Evolutionary conservation across 2,888 invertebrate species (phyloP).

Genomic region (Alloscopus bannaensis): DNA sequence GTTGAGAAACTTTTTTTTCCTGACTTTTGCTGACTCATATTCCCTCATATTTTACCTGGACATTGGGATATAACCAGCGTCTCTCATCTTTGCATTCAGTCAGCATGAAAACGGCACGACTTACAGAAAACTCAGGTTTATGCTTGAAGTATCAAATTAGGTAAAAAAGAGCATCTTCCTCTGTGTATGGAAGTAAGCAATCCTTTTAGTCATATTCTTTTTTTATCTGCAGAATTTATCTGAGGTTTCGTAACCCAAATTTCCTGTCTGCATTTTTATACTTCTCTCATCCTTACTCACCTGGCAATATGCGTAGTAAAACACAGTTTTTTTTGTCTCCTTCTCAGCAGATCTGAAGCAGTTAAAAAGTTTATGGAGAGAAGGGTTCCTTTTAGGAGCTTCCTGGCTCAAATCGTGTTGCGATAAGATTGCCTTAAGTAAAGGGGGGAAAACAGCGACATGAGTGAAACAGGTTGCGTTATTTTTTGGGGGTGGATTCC

Average conservation of each 20-base stretch:
- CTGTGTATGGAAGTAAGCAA: conserved; percentile 49
- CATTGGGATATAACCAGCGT: too few species aligned
- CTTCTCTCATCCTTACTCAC: conserved; percentile 27
- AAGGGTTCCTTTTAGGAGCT: neutral
- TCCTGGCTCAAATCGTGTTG: conserved; percentile 15
- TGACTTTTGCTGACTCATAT: too few species aligned
- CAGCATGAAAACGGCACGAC: too few species aligned
- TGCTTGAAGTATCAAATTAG: too few species aligned
- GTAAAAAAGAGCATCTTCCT: too few species aligned
- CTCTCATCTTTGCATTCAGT: too few species aligned
- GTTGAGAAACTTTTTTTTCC: too few species aligned
- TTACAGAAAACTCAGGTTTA: too few species aligned
- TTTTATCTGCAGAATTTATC: conserved; percentile 50
- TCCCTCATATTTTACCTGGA: too few species aligned
- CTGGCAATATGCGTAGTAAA: conserved; percentile 24
- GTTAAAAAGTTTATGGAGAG: neutral
- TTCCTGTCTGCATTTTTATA: conserved; percentile 38
- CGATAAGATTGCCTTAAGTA: conserved; percentile 16
- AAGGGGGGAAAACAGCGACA: neutral
- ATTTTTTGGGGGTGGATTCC: neutral
- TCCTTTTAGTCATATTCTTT: conserved; percentile 44
- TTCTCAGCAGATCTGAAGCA: neutral
- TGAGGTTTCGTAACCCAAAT: conserved; percentile 53
- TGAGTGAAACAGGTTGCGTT: conserved; percentile 43
- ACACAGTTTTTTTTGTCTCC: neutral